These are phyloP conservation scores for Isichthys henryi DNA, from an alignment of 2,113 vertebrate species.

Conservation along the genomic window DNA sequence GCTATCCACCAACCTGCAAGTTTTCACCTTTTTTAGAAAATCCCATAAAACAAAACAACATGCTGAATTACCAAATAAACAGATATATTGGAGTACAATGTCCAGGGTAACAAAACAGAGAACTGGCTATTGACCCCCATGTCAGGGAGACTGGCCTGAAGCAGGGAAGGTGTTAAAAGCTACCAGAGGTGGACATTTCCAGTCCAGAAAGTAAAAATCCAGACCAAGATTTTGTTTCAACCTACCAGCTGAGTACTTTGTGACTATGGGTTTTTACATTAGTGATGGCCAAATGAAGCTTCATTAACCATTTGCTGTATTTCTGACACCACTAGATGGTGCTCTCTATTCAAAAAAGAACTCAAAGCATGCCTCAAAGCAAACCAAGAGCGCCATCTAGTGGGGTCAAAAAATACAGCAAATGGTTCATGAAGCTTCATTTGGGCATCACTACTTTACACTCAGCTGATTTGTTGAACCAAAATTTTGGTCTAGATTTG, in stretches of 20 bases:
- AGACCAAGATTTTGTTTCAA: not conserved
- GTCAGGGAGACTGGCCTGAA: not conserved
- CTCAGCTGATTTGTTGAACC: not conserved
- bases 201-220: not conserved
- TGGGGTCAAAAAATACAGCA: no score
- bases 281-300: no score
- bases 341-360: no score
- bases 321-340: no score
- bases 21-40: not conserved
- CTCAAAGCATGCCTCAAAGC: no score
- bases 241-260: not conserved
- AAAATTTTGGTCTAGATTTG: not conserved
- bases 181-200: not conserved
- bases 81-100: not conserved
- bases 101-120: not conserved
- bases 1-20: not conserved
- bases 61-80: not conserved
- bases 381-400: no score
- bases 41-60: not conserved
- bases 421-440: no score
- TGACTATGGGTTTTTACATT: not conserved
- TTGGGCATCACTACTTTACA: not conserved
- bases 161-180: not conserved
- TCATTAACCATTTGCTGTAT: no score
- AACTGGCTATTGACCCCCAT: not conserved